phyloP scores from a whole-genome alignment of 2,797 vertebrate genomes.

The Podargus strigoides region DNA sequence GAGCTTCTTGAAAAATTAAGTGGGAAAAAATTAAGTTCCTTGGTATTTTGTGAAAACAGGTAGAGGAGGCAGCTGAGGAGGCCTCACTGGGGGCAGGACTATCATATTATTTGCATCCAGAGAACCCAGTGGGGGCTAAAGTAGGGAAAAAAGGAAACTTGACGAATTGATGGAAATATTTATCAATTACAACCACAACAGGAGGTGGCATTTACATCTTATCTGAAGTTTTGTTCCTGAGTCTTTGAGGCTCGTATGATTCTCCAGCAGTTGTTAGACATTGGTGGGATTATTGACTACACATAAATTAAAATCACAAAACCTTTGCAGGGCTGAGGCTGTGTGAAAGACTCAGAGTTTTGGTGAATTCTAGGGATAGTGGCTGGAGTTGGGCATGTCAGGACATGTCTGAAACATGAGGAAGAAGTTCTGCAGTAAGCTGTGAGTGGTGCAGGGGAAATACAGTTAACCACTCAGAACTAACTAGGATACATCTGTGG shows the following conservation, averaged over 20 bases:
- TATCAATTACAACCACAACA: not conserved
- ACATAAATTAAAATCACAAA: not conserved
- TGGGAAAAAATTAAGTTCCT: fast-evolving
- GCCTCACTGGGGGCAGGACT: not conserved
- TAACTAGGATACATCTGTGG: not conserved
- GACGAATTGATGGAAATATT: not conserved
- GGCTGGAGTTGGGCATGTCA: not conserved
- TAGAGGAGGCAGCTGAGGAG: not conserved
- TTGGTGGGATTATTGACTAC: not conserved
- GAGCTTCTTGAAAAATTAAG: not conserved
- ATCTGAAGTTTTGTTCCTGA: not conserved
- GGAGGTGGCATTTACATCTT: not conserved
- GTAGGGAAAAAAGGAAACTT: not conserved
- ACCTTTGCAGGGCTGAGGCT: not conserved
- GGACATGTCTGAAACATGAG: not conserved
- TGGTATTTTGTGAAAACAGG: not conserved
- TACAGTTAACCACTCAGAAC: not conserved
- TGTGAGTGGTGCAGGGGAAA: not conserved
- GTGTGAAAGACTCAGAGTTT: not conserved
- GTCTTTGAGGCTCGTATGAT: not conserved
- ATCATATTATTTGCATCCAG: not conserved
- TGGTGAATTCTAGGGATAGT: not conserved
- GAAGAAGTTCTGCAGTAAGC: not conserved
- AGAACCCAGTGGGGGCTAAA: not conserved
- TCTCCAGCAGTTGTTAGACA: not conserved